Conservation (phyloP, 2,797 vertebrate genomes). For the Gymnopithys bicolor region DNA sequence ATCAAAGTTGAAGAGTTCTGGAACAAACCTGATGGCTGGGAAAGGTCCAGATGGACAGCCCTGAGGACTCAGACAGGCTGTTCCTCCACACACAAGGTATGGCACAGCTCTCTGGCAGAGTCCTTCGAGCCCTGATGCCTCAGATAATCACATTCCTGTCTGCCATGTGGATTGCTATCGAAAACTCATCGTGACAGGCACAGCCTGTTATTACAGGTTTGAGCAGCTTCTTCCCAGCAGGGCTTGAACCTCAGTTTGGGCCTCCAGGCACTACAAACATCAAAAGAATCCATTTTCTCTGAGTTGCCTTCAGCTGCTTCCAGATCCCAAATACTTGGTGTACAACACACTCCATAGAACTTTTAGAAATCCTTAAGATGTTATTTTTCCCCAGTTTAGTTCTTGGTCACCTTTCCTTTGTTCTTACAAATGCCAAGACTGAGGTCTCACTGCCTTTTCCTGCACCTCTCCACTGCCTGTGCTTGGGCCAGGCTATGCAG, state of each 20-base stretch:
- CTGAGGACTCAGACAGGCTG: background rate
- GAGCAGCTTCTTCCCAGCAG: conserved; percentile 59
- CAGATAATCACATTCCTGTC: background rate
- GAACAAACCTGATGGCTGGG: background rate
- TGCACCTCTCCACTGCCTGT: background rate
- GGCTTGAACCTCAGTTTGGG: background rate
- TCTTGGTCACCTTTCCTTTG: background rate
- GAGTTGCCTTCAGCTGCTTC: background rate
- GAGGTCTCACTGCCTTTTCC: background rate
- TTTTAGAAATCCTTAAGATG: background rate
- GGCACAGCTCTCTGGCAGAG: background rate
- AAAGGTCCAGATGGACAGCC: conserved; percentile 32
- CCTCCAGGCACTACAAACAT: conserved; percentile 11
- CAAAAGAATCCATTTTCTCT: background rate
- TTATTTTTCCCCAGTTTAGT: background rate
- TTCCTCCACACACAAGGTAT: background rate
- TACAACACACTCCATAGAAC: background rate
- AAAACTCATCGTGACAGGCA: conserved; percentile 14
- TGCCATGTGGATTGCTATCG: background rate
- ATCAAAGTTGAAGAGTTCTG: background rate
- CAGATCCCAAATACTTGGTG: background rate
- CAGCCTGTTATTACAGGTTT: conserved; percentile 25
- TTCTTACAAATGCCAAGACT: background rate
- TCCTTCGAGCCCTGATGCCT: background rate
- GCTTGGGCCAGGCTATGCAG: fast-evolving